Conservation (phyloP, 2,888 invertebrate species). For the Noctua fimbriata region DNA sequence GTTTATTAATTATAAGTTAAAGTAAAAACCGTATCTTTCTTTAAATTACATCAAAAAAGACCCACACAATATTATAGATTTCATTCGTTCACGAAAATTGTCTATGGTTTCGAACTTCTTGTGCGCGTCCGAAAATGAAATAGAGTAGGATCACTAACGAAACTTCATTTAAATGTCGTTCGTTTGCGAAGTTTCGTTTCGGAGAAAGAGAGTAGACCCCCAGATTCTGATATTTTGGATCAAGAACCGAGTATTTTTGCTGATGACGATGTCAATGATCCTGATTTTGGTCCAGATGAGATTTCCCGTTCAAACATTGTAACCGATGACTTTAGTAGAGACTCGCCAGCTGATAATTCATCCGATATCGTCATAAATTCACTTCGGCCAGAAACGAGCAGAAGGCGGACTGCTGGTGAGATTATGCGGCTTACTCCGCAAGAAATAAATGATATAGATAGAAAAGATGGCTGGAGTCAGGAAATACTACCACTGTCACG, state of each 20-base stretch:
- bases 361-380: slow-evolving; percentile 35
- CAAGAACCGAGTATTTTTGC: slow-evolving; percentile 44
- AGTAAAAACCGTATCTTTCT: no score
- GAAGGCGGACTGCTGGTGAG: slow-evolving; percentile 43
- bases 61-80: no score
- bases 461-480: slow-evolving; percentile 34
- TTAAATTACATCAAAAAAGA: no score
- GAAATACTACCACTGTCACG: slow-evolving; percentile 32
- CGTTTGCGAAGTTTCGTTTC: no score
- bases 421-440: slow-evolving; percentile 37
- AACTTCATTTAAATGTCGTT: no score
- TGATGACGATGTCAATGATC: slow-evolving; percentile 26
- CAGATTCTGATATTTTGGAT: slow-evolving; percentile 30
- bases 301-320: slow-evolving; percentile 33
- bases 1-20: no score
- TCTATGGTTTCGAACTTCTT: no score
- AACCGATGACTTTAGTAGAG: slow-evolving; percentile 42
- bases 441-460: slow-evolving; percentile 42
- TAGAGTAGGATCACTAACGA: no score
- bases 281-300: slow-evolving; percentile 42
- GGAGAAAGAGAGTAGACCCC: background rate
- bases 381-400: slow-evolving; percentile 31
- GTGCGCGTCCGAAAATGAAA: no score
- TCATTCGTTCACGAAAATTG: no score
- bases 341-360: slow-evolving; percentile 33